Evolutionary conservation across 2,888 invertebrate species (phyloP), one percentile per base, ranked within the genome.

Genomic region (Trichopria drosophilae): DNA sequence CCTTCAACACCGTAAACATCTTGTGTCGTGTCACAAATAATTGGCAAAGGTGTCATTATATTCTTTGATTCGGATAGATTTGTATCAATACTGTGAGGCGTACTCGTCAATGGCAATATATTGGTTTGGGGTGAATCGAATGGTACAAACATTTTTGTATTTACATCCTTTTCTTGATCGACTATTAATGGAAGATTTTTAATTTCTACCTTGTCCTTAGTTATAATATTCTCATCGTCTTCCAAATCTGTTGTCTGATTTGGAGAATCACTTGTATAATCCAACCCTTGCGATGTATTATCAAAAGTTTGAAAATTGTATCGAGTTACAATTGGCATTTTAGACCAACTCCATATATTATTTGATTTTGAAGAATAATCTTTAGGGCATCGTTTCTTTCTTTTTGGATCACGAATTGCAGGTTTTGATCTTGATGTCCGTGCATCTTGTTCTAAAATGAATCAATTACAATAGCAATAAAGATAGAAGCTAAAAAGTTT

Each of bases 281-380:
- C 31, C 42, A 44, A 24, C 54, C 52, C 6, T 54, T 18, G 15
- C 46, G 47, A 10, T 12, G 53, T 24, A 6, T 55, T 57, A 18
- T 62, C 61, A 16, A 51, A 58, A 29, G 63, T 67, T 26, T 62
- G 62, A 20, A 66, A 66, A 29, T 63, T 49, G 35, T 67, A 68
- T 5, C 68, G 61, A 6, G 73, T 74, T 13, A 73, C 68, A 22
- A 74, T 72, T 2, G 73, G 67, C 4, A 74, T 56, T 32, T 62
- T 62, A 6, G 73, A 61, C 24, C 67, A 71, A 16, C 64, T 61
- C 66, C 70, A 68, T 28, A 72, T 64, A 20, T 69, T 68, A n/a
- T 43, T 64, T 10, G 55, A 49, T 40, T 67, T 70, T 7, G n/a
- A n/a, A n/a, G n/a, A n/a, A n/a, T n/a, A n/a, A 12, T 42, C 51